Evolutionary conservation across 2,797 vertebrate genomes (phyloP).

Genomic region (Yasuhikotakia modesta): DNA sequence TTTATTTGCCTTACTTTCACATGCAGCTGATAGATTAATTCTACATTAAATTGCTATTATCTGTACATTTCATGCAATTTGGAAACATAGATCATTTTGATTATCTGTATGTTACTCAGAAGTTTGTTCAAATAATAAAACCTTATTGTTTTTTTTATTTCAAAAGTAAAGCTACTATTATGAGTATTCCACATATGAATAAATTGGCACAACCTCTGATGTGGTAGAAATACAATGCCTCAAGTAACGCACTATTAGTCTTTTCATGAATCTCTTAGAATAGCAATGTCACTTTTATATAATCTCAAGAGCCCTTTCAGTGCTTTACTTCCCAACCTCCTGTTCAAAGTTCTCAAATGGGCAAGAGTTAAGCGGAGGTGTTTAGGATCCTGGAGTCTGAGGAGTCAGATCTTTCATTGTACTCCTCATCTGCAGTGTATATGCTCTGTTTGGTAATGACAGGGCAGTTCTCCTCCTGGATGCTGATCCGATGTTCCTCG

Average conservation of each 20-base stretch:
- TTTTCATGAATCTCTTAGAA: conserved; percentile 37
- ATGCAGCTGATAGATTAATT: conserved; percentile 89
- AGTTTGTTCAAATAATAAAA: conserved; percentile 43
- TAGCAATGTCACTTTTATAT: conserved; percentile 22
- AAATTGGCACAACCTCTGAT: conserved; percentile 50
- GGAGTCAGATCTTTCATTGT: conserved; percentile 93
- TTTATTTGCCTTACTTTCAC: conserved; percentile 91
- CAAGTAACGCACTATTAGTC: conserved; percentile 32
- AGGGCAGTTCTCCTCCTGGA: conserved; percentile 85
- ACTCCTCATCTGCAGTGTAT: conserved; percentile 92
- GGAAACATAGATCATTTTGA: conserved; percentile 56
- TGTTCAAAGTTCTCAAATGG: neutral
- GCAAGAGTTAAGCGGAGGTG: conserved; percentile 80
- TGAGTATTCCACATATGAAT: conserved; percentile 40
- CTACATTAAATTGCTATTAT: conserved; percentile 85
- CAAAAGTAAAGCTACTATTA: conserved; percentile 71
- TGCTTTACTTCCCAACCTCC: conserved; percentile 40
- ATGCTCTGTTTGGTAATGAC: conserved; percentile 86
- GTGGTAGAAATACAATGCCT: conserved; percentile 52
- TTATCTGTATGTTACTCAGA: conserved; percentile 41
- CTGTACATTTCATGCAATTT: conserved; percentile 88
- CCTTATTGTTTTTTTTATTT: conserved; percentile 62
- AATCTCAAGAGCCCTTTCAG: conserved; percentile 54
- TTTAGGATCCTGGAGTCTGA: conserved; percentile 92
- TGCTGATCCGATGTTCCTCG: conserved; percentile 85